These are phyloP conservation scores for Tinea pellionella DNA, from an alignment of 2,888 invertebrate genomes.

Conservation along the genomic window DNA sequence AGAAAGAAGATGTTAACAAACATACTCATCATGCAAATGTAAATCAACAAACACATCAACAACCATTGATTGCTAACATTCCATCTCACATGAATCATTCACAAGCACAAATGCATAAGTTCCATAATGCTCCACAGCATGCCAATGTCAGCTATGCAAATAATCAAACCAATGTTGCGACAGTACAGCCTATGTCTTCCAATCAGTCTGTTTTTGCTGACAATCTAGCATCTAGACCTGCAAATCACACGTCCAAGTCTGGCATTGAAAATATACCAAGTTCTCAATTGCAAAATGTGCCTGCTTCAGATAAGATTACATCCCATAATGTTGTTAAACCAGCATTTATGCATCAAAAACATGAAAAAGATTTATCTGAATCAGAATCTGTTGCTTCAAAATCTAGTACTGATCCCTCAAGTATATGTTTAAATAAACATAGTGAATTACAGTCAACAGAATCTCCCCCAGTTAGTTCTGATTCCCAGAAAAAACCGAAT, in stretches of 20 bases:
- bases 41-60: constrained; percentile 12
- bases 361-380: constrained; percentile 50
- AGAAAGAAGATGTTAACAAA: constrained; percentile 27
- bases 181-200: constrained; percentile 2
- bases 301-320: constrained; percentile 30
- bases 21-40: constrained; percentile 8
- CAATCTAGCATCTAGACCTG: constrained; percentile 28
- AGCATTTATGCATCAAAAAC: constrained; percentile 28
- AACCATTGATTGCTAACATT: not conserved
- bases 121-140: constrained; percentile 28
- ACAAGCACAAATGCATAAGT: constrained; percentile 31
- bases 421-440: constrained; percentile 28
- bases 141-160: constrained; percentile 14
- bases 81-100: not conserved
- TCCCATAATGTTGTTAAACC: constrained; percentile 33
- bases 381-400: constrained; percentile 44
- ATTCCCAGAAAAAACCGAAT: constrained; percentile 32
- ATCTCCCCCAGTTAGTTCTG: constrained; percentile 30
- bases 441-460: constrained; percentile 37
- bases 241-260: constrained; percentile 24
- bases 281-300: constrained; percentile 34
- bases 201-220: constrained; percentile 24
- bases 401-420: constrained; percentile 38
- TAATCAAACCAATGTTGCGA: constrained; percentile 20
- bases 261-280: constrained; percentile 24